Conservation (phyloP, 2,797 vertebrate species). For the Pachyuromys duprasi region DNA sequence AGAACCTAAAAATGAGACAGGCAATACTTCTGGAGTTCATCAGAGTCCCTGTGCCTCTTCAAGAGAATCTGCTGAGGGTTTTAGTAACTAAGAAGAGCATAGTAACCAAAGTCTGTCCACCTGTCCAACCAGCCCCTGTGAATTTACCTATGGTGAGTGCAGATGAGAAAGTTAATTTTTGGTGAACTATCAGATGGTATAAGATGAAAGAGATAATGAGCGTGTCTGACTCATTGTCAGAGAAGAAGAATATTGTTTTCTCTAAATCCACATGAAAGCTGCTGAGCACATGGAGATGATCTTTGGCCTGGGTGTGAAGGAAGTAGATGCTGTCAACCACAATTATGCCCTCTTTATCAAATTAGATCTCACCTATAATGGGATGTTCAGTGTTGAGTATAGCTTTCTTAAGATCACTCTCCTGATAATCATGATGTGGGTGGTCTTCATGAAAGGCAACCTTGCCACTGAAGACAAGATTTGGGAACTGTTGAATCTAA, state of each 20-base stretch:
- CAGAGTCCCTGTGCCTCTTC: not conserved
- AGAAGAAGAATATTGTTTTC: not conserved
- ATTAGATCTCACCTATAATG: conserved; percentile 49
- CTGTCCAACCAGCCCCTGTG: fast-evolving
- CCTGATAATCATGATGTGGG: conserved; percentile 12
- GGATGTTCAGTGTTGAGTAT: not conserved
- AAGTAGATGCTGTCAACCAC: not conserved
- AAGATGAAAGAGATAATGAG: not conserved
- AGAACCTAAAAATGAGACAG: not conserved
- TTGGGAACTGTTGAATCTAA: conserved; percentile 18
- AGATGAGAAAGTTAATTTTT: not conserved
- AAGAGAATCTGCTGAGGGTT: not conserved
- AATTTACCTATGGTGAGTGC: not conserved
- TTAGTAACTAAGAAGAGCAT: not conserved
- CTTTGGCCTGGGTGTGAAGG: conserved; percentile 41
- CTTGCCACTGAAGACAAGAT: conserved; percentile 28
- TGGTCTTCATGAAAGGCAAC: conserved; percentile 38
- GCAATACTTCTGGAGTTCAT: not conserved
- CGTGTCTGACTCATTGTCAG: not conserved
- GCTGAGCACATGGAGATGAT: not conserved
- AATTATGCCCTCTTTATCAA: conserved; percentile 31
- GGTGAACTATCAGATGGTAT: conserved; percentile 49
- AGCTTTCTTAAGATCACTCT: conserved; percentile 7
- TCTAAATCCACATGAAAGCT: not conserved
- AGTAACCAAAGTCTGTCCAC: not conserved